These are phyloP conservation scores for Pipistrellus kuhlii DNA, from an alignment of 2,797 vertebrate genomes.

Conservation along the genomic window DNA sequence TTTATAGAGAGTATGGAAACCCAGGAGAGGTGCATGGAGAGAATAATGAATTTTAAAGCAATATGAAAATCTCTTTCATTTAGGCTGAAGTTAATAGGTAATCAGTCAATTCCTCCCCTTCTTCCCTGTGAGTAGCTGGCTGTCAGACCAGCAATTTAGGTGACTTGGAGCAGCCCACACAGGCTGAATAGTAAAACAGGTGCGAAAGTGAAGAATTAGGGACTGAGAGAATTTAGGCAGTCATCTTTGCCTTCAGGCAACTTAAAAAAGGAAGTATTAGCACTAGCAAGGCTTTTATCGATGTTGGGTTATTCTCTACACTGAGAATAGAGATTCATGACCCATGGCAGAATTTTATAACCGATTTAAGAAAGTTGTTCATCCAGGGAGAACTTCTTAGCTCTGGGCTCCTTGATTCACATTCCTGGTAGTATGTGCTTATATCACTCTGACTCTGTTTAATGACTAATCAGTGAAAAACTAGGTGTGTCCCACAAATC, in stretches of 20 bases:
- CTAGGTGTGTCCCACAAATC: conserved; percentile 81
- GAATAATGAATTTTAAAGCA: conserved; percentile 68
- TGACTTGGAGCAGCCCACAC: background rate
- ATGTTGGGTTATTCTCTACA: conserved; percentile 66
- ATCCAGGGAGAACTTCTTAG: conserved; percentile 76
- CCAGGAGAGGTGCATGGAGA: conserved; percentile 16
- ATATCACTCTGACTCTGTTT: conserved; percentile 73
- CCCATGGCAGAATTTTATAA: conserved; percentile 65
- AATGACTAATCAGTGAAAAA: conserved; percentile 84
- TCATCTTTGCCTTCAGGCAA: background rate
- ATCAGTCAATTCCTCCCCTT: conserved; percentile 53
- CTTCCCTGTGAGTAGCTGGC: background rate
- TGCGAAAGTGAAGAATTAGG: background rate
- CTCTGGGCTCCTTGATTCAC: conserved; percentile 75
- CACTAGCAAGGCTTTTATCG: conserved; percentile 14
- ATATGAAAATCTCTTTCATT: conserved; percentile 64
- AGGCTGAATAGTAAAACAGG: conserved; percentile 5
- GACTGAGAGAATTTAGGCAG: background rate
- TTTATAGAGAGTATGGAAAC: conserved; percentile 75
- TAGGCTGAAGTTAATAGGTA: conserved; percentile 56
- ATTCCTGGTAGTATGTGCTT: conserved; percentile 64
- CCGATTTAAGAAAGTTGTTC: conserved; percentile 68
- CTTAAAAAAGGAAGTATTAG: background rate
- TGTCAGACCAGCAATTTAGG: conserved; percentile 20
- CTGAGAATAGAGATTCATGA: conserved; percentile 50